These are phyloP conservation scores for Pitangus sulphuratus DNA, from an alignment of 2,797 vertebrate genomes.

Conservation along the genomic window DNA sequence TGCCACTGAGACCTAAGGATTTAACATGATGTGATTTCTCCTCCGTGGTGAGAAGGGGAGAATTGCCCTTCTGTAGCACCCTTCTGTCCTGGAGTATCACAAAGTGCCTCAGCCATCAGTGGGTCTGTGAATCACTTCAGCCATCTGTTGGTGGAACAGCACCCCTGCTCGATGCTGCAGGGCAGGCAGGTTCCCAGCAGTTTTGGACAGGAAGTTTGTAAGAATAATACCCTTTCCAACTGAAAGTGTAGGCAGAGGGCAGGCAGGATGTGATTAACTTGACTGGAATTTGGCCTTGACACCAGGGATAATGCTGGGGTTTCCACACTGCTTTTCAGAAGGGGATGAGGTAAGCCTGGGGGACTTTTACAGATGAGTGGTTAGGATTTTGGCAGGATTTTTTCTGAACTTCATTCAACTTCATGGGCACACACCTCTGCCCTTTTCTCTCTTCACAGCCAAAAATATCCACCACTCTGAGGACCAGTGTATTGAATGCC, in stretches of 20 bases:
- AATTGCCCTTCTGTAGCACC: background rate
- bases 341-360: background rate
- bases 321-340: slow-evolving; percentile 6
- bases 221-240: slow-evolving; percentile 2
- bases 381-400: background rate
- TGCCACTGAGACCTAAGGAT: background rate
- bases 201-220: background rate
- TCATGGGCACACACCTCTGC: background rate
- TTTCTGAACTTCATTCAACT: background rate
- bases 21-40: background rate
- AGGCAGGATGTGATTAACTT: slow-evolving; percentile 57
- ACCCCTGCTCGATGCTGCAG: background rate
- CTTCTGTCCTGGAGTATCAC: background rate
- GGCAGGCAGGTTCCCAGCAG: background rate
- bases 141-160: slow-evolving; percentile 32
- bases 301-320: background rate
- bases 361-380: background rate
- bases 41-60: background rate
- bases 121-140: background rate
- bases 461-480: background rate
- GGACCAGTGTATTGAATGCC: background rate
- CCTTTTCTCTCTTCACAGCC: background rate
- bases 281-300: slow-evolving; percentile 26
- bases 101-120: background rate
- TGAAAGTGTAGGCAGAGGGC: slow-evolving; percentile 9